phyloP scores from a whole-genome alignment of 2,113 vertebrate species.

The Podocnemis expansa region DNA sequence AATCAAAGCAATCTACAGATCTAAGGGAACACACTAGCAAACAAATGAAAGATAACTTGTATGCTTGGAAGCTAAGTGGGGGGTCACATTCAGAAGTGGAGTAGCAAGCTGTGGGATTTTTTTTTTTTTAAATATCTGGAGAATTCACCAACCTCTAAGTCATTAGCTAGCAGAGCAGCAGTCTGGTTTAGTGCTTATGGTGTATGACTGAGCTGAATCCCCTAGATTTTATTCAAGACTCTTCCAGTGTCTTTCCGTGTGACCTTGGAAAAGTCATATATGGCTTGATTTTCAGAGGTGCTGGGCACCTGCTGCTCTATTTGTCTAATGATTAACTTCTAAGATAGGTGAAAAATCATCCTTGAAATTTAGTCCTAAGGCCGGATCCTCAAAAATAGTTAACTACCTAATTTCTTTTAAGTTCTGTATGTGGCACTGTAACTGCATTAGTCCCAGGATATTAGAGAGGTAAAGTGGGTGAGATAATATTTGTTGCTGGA shows the following conservation, averaged over 20 bases:
- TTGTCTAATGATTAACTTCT: neutral
- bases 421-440: neutral
- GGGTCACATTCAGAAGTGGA: constrained; percentile 15
- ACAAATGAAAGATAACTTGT: constrained; percentile 72
- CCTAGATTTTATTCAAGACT: neutral
- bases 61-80: constrained; percentile 64
- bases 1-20: constrained; percentile 75
- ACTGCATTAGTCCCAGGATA: neutral
- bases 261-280: fast-evolving
- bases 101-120: neutral
- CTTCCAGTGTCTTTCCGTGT: neutral
- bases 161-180: constrained; percentile 11
- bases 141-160: constrained; percentile 30
- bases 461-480: neutral
- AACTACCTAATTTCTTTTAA: neutral
- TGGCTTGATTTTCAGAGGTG: neutral
- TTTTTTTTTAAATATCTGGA: constrained; percentile 6
- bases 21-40: constrained; percentile 68
- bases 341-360: neutral
- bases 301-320: neutral
- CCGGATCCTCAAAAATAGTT: neutral
- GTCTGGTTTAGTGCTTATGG: neutral
- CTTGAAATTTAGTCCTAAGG: neutral
- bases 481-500: neutral
- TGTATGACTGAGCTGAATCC: neutral